Conservation (phyloP, 2,797 vertebrate species). For the Brachyalestes nurse region DNA sequence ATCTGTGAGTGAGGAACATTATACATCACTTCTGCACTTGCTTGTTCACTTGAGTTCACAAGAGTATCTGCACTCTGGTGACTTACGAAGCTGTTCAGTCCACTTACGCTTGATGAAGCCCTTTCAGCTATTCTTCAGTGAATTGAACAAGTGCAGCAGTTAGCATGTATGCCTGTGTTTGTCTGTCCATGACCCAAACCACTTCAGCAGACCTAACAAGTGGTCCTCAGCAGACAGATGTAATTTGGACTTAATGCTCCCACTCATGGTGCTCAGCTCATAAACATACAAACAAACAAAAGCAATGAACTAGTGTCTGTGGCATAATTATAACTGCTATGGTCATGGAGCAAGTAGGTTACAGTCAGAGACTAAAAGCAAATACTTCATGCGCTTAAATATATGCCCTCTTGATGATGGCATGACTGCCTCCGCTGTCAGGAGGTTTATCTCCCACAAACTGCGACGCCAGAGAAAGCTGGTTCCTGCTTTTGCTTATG, state of each 20-base stretch:
- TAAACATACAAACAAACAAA: conserved; percentile 37
- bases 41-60: neutral
- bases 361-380: conserved; percentile 16
- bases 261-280: conserved; percentile 33
- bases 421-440: conserved; percentile 1
- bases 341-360: neutral
- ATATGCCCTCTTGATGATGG: neutral
- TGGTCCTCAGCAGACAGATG: conserved; percentile 30
- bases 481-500: neutral
- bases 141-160: neutral
- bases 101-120: conserved; percentile 23
- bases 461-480: neutral
- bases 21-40: neutral
- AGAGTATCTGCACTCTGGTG: neutral
- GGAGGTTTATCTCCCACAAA: conserved; percentile 12
- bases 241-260: conserved; percentile 25
- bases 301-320: neutral
- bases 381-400: conserved; percentile 7
- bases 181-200: conserved; percentile 1
- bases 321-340: neutral
- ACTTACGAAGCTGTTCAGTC: conserved; percentile 9
- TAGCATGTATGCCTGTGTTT: neutral
- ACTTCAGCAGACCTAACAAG: conserved; percentile 37
- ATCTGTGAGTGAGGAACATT: conserved; percentile 2
- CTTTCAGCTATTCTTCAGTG: neutral